A percentile compares a stretch with the other conserved stretches of the same genome.
Evolutionary conservation across 2,113 vertebrate genomes (phyloP).

Genomic region (Pangasianodon gigas): DNA sequence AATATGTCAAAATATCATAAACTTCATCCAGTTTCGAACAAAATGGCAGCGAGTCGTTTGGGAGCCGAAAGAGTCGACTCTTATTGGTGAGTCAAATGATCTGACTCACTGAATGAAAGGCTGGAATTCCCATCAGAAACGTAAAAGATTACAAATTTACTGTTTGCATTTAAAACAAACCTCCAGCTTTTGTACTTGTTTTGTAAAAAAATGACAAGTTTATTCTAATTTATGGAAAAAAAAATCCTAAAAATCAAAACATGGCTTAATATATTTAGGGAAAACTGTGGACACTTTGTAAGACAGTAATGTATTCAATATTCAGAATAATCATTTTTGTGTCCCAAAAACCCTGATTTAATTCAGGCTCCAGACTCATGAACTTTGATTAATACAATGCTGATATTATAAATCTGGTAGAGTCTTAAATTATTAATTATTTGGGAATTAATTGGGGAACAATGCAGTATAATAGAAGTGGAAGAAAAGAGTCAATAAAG

Average conservation of each 20-base stretch:
- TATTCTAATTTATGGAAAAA: too few species aligned
- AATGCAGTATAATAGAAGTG: neutral
- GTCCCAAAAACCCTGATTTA: neutral
- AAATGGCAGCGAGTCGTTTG: neutral
- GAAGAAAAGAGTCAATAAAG: too few species aligned
- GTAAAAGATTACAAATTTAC: neutral
- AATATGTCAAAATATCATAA: neutral
- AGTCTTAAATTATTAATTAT: neutral
- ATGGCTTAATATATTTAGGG: too few species aligned
- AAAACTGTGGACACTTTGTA: too few species aligned
- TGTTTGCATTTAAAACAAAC: neutral
- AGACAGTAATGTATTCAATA: neutral
- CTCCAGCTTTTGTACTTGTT: neutral
- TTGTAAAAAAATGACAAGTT: too few species aligned
- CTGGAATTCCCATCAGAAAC: neutral
- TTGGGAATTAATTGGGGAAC: neutral
- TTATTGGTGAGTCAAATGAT: neutral
- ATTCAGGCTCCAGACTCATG: neutral
- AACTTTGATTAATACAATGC: neutral
- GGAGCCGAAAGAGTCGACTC: neutral
- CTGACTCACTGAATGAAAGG: neutral
- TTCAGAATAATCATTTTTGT: neutral
- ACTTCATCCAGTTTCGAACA: neutral
- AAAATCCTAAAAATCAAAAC: neutral
- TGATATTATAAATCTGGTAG: neutral